Percentiles rank a stretch among this genome's conserved stretches.
Conservation (phyloP, 2,888 invertebrate species). For the Sussaba pulchella region DNA sequence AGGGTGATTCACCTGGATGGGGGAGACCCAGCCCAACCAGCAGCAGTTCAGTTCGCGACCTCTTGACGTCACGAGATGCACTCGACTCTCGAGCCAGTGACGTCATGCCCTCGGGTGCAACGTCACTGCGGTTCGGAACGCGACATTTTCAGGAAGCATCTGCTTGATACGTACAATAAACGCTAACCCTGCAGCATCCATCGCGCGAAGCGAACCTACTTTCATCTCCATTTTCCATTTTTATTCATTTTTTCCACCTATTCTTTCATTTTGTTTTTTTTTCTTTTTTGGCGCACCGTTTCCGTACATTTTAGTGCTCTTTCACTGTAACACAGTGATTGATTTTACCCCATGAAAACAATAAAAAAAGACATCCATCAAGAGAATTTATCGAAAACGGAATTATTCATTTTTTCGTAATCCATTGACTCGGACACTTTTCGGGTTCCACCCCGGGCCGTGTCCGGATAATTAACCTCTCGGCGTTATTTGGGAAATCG, state of each 20-base stretch:
- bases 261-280: neutral
- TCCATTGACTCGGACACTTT: constrained; percentile 1
- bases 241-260: neutral
- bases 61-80: constrained; percentile 59
- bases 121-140: constrained; percentile 36
- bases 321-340: neutral
- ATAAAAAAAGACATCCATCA: neutral
- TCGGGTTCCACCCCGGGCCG: neutral
- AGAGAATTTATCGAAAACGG: neutral
- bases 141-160: constrained; percentile 32
- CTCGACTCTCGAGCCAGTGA: constrained; percentile 44
- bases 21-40: constrained; percentile 24
- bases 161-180: constrained; percentile 7
- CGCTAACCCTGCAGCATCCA: constrained; percentile 3
- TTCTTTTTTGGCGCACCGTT: neutral
- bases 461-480: constrained; percentile 15
- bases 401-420: neutral
- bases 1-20: constrained; percentile 42
- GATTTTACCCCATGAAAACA: too few species aligned
- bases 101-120: constrained; percentile 40
- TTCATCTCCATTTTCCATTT: neutral
- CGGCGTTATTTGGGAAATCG: constrained; percentile 15
- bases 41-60: constrained; percentile 17
- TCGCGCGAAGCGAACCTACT: neutral
- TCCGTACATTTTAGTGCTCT: neutral